Evolutionary conservation across 2,113 vertebrate genomes (phyloP).

Genomic region (Notarius lentiginosus): DNA sequence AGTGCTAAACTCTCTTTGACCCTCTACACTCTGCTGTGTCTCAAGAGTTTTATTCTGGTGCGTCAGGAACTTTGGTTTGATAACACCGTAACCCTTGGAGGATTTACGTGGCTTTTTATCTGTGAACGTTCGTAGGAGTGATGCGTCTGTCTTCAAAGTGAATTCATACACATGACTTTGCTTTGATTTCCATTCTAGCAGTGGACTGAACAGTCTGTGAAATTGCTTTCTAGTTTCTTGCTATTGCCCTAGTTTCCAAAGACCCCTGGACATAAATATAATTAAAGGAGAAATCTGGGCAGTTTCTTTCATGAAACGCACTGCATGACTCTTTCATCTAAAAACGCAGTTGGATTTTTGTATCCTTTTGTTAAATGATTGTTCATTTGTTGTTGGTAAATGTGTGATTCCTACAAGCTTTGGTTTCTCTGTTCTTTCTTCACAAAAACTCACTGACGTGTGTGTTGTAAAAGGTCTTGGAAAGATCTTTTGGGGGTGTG

Average conservation of each 20-base stretch:
- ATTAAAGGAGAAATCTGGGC: conserved; percentile 14
- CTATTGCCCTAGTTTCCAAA: conserved; percentile 38
- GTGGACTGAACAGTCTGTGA: conserved; percentile 21
- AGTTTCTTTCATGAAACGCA: conserved; percentile 6
- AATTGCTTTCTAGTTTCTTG: conserved; percentile 38
- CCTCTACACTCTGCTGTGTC: not conserved
- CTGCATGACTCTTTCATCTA: conserved; percentile 2
- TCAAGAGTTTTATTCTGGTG: conserved; percentile 1
- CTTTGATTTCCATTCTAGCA: conserved; percentile 21
- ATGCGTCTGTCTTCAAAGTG: not conserved
- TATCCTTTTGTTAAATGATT: not conserved
- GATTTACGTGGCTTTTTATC: conserved; percentile 5
- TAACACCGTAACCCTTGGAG: not conserved
- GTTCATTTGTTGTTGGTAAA: not conserved
- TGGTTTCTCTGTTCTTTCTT: not conserved
- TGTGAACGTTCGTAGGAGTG: not conserved
- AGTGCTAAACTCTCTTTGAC: not conserved
- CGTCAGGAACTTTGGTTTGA: not conserved
- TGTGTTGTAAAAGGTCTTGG: not conserved
- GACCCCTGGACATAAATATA: conserved; percentile 34
- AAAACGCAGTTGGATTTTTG: not conserved
- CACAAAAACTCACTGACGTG: not conserved
- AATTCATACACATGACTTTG: conserved; percentile 24
- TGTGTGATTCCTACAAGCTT: not conserved
- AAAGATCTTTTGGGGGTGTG: not conserved